These are phyloP conservation scores for Tragelaphus scriptus DNA, from an alignment of 2,113 vertebrate genomes.

Conservation along the genomic window DNA sequence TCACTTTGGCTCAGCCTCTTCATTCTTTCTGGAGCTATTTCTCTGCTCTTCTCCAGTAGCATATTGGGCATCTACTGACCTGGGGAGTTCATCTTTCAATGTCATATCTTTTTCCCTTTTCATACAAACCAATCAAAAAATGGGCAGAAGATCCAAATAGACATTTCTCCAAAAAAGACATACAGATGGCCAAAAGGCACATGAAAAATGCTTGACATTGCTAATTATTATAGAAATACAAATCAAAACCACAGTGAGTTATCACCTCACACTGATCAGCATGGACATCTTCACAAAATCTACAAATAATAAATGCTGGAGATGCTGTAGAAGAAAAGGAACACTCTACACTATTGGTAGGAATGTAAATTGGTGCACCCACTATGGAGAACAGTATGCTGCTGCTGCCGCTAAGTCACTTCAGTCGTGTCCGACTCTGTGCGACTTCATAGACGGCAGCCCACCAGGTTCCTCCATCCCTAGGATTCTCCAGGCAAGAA, in stretches of 20 bases:
- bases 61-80: not conserved
- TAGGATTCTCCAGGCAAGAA: too few species aligned
- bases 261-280: not conserved
- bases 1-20: not conserved
- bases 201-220: not conserved
- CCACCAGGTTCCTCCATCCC: too few species aligned
- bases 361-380: not conserved
- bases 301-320: not conserved
- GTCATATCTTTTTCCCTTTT: not conserved
- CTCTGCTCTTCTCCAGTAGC: not conserved
- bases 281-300: not conserved
- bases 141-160: not conserved
- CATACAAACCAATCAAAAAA: not conserved
- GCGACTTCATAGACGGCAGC: accelerated
- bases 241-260: not conserved
- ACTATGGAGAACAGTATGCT: not conserved
- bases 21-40: not conserved
- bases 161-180: not conserved
- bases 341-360: not conserved
- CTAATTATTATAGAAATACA: not conserved
- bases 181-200: not conserved
- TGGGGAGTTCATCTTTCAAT: not conserved
- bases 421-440: too few species aligned
- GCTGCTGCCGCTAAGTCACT: too few species aligned
- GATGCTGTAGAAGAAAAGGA: not conserved